A percentile compares a stretch with the other conserved stretches of the same genome.
phyloP scores from a whole-genome alignment of 2,797 vertebrate genomes.

The Aldrovandia affinis region DNA sequence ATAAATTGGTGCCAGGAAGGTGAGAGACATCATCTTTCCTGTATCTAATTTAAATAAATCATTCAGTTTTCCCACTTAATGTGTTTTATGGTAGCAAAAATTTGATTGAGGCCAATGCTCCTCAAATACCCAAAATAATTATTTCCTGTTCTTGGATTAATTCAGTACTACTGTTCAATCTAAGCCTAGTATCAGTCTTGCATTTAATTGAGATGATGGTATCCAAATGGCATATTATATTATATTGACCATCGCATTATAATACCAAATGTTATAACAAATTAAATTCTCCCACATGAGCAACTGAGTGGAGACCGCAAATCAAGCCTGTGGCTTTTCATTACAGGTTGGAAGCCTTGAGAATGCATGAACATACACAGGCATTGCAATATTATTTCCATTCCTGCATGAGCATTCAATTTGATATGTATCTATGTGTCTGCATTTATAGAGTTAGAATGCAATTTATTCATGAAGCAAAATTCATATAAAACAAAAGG shows the following conservation, averaged over 20 bases:
- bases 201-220: not conserved
- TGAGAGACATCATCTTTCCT: not conserved
- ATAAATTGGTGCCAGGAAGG: not conserved
- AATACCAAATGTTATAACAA: not conserved
- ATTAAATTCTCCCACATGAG: not conserved
- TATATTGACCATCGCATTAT: not conserved
- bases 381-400: not conserved
- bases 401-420: not conserved
- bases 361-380: not conserved
- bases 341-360: not conserved
- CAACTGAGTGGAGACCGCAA: not conserved
- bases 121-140: not conserved
- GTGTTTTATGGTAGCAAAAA: not conserved
- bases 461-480: not conserved
- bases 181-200: not conserved
- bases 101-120: not conserved
- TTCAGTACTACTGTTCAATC: not conserved
- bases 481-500: not conserved
- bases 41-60: not conserved
- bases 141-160: not conserved
- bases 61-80: not conserved
- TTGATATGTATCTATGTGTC: not conserved
- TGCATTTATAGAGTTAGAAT: not conserved
- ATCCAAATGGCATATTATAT: not conserved
- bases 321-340: not conserved